Base-by-base conservation (phyloP, 2,888 invertebrate genomes). In the Thyatira batis region DNA sequence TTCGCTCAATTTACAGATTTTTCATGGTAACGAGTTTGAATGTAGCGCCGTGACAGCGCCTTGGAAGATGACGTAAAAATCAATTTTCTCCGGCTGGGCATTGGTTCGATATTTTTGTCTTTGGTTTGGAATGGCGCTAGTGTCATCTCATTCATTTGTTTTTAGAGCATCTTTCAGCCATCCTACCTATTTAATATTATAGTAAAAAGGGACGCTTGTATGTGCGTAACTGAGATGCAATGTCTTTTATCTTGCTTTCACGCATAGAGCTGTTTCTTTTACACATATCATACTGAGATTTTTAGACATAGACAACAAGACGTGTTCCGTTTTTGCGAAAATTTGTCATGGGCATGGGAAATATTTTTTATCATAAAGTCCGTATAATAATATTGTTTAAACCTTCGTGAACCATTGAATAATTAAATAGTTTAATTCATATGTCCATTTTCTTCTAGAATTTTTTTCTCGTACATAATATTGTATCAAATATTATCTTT, bases 1-100 rank as follows among this genome's bases (percentile, higher is more conserved):
- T 71, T 65, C 52, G 55, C 52, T 50, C 63, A 74, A 70, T 71
- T 69, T 54, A 63, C 48, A 54, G 58, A 71, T 70, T 66, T 76
- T 71, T 77, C 69, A 58, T 64, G 67, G 63, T 66, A 64, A 57
- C 62, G 60, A 79, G 80, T 91, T 91, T 72, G 88, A 91, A 91
- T 89, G 88, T 89, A 88, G 87, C 90, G 90, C 91, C 85, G 81
- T 79, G 83, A 81, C 74, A 80, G 71, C 69, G 63, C 68, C 72
- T 68, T 67, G 69, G 72, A 71, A 68, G 71, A 67, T 86, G 86
- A 87, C 85, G 78, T 77, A 79, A 84, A 78, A 87, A 88, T 85
- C 85, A 81, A 89, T 86, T 71, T 56, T 49, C 45, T 52, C 55
- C 56, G 23, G 50, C 53, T 54, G 46, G 52, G 59, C 63, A 72